These are phyloP conservation scores for Shargacucullia verbasci DNA, from an alignment of 2,888 invertebrate species.

Conservation along the genomic window DNA sequence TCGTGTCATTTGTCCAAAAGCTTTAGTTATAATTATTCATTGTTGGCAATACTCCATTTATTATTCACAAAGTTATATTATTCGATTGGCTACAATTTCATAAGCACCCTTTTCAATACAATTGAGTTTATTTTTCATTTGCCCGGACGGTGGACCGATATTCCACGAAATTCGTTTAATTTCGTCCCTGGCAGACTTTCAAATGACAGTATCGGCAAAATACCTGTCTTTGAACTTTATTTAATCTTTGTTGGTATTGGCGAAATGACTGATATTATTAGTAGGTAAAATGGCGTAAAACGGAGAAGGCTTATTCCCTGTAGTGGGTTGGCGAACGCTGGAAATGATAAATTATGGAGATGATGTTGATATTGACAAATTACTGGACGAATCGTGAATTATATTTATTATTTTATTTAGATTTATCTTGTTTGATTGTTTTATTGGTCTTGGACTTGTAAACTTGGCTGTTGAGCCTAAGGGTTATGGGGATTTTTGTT, in stretches of 20 bases:
- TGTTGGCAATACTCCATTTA: conserved; percentile 33
- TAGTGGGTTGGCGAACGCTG: too few species aligned
- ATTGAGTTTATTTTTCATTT: conserved; percentile 70
- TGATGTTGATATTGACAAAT: too few species aligned
- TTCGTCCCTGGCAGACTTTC: conserved; percentile 60
- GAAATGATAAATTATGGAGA: too few species aligned
- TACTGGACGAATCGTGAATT: too few species aligned
- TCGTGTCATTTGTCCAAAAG: conserved; percentile 19
- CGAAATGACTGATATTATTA: conserved; percentile 9
- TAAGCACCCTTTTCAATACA: conserved; percentile 57
- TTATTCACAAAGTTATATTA: conserved; percentile 35
- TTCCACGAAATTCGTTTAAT: conserved; percentile 62
- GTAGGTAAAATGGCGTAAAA: conserved; percentile 1
- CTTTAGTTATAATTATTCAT: conserved; percentile 28
- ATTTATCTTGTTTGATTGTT: too few species aligned
- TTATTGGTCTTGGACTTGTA: too few species aligned
- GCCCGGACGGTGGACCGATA: conserved; percentile 44
- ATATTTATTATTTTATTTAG: too few species aligned
- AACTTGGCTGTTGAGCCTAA: too few species aligned
- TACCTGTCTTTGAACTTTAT: conserved; percentile 33
- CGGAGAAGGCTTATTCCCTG: too few species aligned
- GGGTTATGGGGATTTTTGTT: too few species aligned
- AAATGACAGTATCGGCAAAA: conserved; percentile 55
- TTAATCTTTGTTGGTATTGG: conserved; percentile 32
- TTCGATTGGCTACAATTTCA: conserved; percentile 40